These are phyloP conservation scores for Lytechinus variegatus DNA, from an alignment of 35 echinoderm and acorn worm genomes.

Conservation along the genomic window DNA sequence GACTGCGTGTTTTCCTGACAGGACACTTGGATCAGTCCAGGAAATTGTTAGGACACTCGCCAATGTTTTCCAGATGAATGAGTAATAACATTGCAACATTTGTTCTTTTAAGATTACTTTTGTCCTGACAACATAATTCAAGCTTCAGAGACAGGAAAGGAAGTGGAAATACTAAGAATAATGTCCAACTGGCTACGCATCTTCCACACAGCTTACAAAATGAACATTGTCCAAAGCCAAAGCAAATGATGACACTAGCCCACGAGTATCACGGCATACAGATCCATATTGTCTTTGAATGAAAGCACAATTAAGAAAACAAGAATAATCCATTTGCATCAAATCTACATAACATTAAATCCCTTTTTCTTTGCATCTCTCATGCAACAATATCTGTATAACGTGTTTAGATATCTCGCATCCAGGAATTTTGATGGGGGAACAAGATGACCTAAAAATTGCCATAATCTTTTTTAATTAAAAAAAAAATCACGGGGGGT, in stretches of 20 bases:
- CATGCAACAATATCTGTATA: no score
- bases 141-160: not conserved
- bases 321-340: not conserved
- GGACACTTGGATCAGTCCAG: not conserved
- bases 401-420: no score
- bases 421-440: no score
- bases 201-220: not conserved
- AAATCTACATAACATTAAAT: not conserved
- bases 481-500: no score
- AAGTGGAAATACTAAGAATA: not conserved
- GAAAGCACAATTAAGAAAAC: not conserved
- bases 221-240: not conserved
- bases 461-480: no score
- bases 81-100: not conserved
- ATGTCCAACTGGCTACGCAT: not conserved
- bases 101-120: not conserved
- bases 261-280: not conserved
- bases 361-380: no score
- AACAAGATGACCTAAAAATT: no score
- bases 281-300: not conserved
- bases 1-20: not conserved
- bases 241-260: not conserved
- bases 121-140: not conserved
- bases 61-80: not conserved
- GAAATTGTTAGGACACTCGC: not conserved